Evolutionary conservation across 2,797 vertebrate species (phyloP).

Genomic region (Vespertilio murinus): DNA sequence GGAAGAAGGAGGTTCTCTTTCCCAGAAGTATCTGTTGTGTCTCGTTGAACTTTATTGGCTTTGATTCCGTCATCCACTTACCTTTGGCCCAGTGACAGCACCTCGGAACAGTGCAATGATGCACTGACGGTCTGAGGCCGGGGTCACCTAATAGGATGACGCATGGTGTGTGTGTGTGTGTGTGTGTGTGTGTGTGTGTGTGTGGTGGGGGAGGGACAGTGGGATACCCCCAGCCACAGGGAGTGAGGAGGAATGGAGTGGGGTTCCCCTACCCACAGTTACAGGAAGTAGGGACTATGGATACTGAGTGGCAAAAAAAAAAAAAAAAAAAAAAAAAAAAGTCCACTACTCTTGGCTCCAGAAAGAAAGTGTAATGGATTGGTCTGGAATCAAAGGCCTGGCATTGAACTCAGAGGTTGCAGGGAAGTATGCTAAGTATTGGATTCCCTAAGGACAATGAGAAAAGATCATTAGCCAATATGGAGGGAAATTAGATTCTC

Average conservation of each 20-base stretch:
- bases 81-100: not conserved
- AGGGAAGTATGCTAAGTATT: conserved; percentile 36
- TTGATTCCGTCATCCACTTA: not conserved
- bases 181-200: too few relatives aligned
- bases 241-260: not conserved
- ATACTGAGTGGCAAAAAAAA: not conserved
- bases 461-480: conserved; percentile 35
- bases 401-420: conserved; percentile 44
- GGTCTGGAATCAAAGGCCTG: conserved; percentile 45
- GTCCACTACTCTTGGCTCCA: conserved; percentile 17
- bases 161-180: not conserved
- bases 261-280: not conserved
- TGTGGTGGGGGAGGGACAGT: not conserved
- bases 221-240: not conserved
- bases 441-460: not conserved
- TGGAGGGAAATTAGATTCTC: conserved; percentile 25
- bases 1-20: not conserved
- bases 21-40: not conserved
- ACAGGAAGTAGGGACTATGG: not conserved
- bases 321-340: not conserved
- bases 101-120: not conserved
- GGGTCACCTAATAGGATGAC: not conserved
- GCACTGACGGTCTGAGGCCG: not conserved
- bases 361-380: conserved; percentile 53
- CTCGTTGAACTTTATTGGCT: not conserved